A percentile compares a stretch with the other conserved stretches of the same genome.
Conservation (phyloP, 2,113 vertebrate species). For the Halcyon malimbica region DNA sequence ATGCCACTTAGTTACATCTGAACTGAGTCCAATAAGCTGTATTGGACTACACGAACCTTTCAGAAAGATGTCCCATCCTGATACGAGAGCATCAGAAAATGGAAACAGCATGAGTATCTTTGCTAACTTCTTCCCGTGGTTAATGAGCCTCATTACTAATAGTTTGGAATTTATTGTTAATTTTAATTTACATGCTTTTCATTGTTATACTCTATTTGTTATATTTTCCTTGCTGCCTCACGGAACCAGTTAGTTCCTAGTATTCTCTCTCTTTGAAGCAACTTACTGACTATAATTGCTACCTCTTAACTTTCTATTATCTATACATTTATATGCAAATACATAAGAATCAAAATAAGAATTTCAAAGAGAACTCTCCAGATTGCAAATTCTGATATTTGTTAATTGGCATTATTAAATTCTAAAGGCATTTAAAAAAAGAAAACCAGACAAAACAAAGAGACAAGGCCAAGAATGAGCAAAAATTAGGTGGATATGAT, state of each 20-base stretch:
- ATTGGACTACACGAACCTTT: not conserved
- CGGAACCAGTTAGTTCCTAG: not conserved
- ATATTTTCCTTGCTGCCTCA: not conserved
- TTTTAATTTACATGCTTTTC: not conserved
- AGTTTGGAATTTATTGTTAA: not conserved
- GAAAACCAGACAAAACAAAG: not conserved
- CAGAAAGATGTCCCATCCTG: not conserved
- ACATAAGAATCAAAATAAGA: not conserved
- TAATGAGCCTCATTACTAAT: not conserved
- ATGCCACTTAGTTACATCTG: not conserved
- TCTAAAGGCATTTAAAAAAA: not conserved
- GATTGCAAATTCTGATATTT: not conserved
- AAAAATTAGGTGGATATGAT: not conserved
- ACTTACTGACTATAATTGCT: not conserved
- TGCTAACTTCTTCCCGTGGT: not conserved
- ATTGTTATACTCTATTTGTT: not conserved
- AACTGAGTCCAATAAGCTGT: not conserved
- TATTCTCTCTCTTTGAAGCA: not conserved
- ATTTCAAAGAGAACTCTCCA: not conserved
- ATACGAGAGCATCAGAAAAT: not conserved
- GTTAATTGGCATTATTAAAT: not conserved
- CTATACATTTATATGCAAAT: not conserved
- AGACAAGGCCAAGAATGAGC: not conserved
- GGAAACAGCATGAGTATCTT: not conserved
- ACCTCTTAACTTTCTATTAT: not conserved